Evolutionary conservation across 2,888 invertebrate genomes (phyloP).

Genomic region (Hydrotaea diabolus): DNA sequence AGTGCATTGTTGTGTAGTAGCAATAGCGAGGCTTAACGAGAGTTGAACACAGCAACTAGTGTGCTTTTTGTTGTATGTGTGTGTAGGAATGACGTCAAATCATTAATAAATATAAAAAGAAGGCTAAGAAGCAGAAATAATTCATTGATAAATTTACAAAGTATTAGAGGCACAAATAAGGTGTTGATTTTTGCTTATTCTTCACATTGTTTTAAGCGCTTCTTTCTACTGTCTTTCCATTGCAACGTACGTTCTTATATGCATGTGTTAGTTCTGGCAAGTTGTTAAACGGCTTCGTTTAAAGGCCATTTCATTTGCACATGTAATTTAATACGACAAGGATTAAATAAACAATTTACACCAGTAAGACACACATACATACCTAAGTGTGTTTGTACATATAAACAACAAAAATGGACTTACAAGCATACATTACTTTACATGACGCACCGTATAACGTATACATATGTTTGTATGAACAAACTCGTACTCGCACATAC

Average conservation of each 20-base stretch:
- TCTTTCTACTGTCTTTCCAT: neutral
- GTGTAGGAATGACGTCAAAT: slow-evolving; percentile 30
- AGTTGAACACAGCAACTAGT: slow-evolving; percentile 17
- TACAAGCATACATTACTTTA: slow-evolving; percentile 33
- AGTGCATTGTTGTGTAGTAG: neutral
- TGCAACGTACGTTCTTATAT: neutral
- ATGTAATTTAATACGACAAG: slow-evolving; percentile 63
- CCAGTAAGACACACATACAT: too few species aligned
- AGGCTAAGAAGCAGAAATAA: too few species aligned
- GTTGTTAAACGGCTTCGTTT: slow-evolving; percentile 63
- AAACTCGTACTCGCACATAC: too few species aligned
- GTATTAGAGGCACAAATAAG: too few species aligned
- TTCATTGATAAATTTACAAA: slow-evolving; percentile 15
- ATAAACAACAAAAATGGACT: slow-evolving; percentile 1
- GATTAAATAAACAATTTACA: slow-evolving; percentile 50
- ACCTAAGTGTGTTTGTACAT: too few species aligned
- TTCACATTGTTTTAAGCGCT: neutral
- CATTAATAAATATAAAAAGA: slow-evolving; percentile 16
- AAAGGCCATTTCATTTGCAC: slow-evolving; percentile 59
- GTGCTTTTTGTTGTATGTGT: neutral
- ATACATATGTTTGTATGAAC: too few species aligned
- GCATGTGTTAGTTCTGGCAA: slow-evolving; percentile 3
- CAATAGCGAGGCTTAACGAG: slow-evolving; percentile 4
- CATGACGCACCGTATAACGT: neutral
- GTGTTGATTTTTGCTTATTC: too few species aligned